Base-by-base conservation (phyloP, 2,888 invertebrate species). In the Dione juno region DNA sequence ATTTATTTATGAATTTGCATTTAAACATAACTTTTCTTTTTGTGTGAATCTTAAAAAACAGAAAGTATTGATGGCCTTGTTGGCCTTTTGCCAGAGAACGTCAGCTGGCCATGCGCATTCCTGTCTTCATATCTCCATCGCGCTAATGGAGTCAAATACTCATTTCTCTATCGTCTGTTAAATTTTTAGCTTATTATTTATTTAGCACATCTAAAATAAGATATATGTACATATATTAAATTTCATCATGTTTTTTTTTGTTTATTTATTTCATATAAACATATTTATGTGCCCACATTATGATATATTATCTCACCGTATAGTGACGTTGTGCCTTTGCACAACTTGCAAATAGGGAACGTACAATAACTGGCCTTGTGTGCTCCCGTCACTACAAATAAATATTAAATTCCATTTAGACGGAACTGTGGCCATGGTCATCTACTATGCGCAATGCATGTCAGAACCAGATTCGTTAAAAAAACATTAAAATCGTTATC, bases 41-140 rank as follows among this genome's bases (percentile, higher is more conserved):
- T 67, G 63, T 43, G 54, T 16, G 67, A 72, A 68, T 69, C 67
- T 68, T 61, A 21, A 70, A 72, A 74, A 70, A 68, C 50, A 70
- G 74, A 74, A 72, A 74, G 70, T 66, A 72, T 72, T 72, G 74
- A 74, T 64, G 74, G 45, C 72, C 66, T 67, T 59, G 66, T 63
- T 74, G 74, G 74, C 67, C 37, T n/a, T 16, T 3, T 58, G 72
- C 74, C 74, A 74, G 68, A 41, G 63, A 45, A 68, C 72, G 74
- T 74, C 74, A 72, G 74, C 74, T 74, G 74, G 45, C 16, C 63
- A 63, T 53, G 72, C 70, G 57, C 72, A 70, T 72, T 74, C 70
- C 58, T 70, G 59, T 66, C 66, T 73, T 67, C 64, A 68, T 71
- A 71, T 65, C 58, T 67, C 67, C 67, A 61, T 66, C 63, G 48